Percentiles rank a stretch among this genome's conserved stretches.
phyloP scores from a whole-genome alignment of 1,140 invertebrate genomes.

The Atta texana region DNA sequence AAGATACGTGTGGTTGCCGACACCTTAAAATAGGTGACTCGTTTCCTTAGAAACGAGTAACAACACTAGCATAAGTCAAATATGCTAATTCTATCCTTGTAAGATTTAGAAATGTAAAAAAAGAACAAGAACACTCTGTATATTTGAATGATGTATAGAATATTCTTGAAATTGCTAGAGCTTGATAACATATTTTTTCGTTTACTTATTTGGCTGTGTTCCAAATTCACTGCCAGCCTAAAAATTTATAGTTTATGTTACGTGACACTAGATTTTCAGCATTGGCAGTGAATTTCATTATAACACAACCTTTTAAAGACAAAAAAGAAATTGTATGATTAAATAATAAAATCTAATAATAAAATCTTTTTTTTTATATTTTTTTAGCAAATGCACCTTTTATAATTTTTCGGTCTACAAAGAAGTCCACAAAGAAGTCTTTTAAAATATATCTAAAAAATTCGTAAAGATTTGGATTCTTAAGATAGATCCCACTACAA shows the following conservation, averaged over 20 bases:
- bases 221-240: too few relatives aligned
- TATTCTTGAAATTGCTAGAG: neutral
- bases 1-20: constrained; percentile 80
- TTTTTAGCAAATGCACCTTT: neutral
- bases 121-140: neutral
- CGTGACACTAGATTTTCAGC: too few relatives aligned
- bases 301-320: too few relatives aligned
- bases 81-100: neutral
- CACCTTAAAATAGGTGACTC: constrained; percentile 78
- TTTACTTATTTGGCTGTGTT: too few relatives aligned
- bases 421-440: neutral
- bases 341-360: too few relatives aligned
- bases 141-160: neutral
- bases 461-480: neutral
- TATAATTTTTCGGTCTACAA: neutral
- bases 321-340: neutral
- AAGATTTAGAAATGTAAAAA: neutral
- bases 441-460: neutral
- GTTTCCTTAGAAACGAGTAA: constrained; percentile 85
- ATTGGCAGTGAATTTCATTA: too few relatives aligned
- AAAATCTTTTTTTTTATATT: neutral
- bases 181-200: neutral
- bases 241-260: too few relatives aligned
- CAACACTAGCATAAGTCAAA: constrained; percentile 75
- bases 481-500: neutral